Base-by-base conservation (phyloP, 2,888 invertebrate genomes). In the Unio pictorum region DNA sequence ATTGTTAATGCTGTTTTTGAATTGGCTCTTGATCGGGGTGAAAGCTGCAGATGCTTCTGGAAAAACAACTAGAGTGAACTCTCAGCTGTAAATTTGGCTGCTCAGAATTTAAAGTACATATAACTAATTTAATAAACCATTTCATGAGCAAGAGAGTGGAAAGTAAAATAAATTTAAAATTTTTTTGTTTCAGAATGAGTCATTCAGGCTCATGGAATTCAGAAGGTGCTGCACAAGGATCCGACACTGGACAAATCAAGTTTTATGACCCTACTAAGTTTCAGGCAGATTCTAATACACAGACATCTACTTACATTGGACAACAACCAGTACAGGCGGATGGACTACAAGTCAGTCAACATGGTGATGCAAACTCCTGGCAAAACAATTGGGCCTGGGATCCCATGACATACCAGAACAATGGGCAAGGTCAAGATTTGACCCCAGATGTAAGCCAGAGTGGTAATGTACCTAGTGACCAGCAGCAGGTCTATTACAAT, bases 221-320 rank as follows among this genome's bases (percentile, higher is more conserved):
- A 57, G 69, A 68, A 34, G 67, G 66, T 34, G 63, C 61, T 55
- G 65, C 72, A 55, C 71, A 64, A 26, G 68, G 64, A 11, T 67
- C 72, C 11, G 78, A 66, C 34, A 34, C 72, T 58, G 81, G 78
- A 56, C 76, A 72, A 64, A 79, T 85, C 20, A 76, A 82, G 54
- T 75, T 85, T 61, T 86, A 82, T 75, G 83, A 86, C 72, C 85
- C 86, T 20, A 68, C 80, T 23, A 76, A 83, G 61, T 84, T 83
- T 64, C 80, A 84, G 60, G 71, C 66, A 61, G 54, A 45, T 15
- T 57, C 56, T 17, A 45, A 45, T 45, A 45, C 45, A 45, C 45
- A 45, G 45, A 11, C 15, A 45, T 45, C 15, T 45, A 45, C 1
- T 45, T 45, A 55, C 55, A 26, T 56, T 28, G 23, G 30, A 26